A percentile compares a stretch with the other conserved stretches of the same genome.
phyloP scores from a whole-genome alignment of 2,113 vertebrate genomes.

The Coreoperca whiteheadi region DNA sequence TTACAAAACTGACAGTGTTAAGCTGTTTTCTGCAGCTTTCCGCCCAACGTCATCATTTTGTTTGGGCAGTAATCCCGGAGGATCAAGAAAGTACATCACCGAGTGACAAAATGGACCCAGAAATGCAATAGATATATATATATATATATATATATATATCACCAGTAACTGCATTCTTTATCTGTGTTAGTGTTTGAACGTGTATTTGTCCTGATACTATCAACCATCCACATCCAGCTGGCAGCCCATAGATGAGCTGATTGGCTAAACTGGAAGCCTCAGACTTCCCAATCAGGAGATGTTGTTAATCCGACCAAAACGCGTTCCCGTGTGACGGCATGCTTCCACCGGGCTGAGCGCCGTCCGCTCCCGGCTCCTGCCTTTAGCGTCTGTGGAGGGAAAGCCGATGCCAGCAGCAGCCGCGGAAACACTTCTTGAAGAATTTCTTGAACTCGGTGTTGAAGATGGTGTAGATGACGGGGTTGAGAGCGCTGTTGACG shows the following conservation, averaged over 20 bases:
- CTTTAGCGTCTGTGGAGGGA: not conserved
- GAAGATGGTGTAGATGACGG: constrained; percentile 95
- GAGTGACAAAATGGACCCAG: not conserved
- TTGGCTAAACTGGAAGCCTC: not conserved
- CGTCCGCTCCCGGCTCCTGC: not conserved
- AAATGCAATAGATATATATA: too few relatives aligned
- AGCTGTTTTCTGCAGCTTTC: constrained; percentile 21
- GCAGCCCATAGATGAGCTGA: not conserved
- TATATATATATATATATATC: too few relatives aligned
- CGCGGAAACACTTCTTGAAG: constrained; percentile 89
- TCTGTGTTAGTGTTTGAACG: not conserved
- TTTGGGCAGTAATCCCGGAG: not conserved
- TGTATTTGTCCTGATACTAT: not conserved
- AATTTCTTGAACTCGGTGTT: constrained; percentile 92
- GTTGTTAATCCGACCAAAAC: not conserved
- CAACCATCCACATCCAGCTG: not conserved
- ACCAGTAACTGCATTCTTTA: not conserved
- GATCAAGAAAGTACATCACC: not conserved
- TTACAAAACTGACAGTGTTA: not conserved
- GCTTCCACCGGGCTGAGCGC: not conserved
- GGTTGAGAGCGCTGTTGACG: constrained; percentile 96
- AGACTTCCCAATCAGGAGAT: not conserved
- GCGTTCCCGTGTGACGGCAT: too few relatives aligned
- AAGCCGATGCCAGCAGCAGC: constrained; percentile 75
- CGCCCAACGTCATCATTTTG: not conserved